Evolutionary conservation across 2,888 invertebrate genomes (phyloP).

Genomic region (Mongoloraphidia duomilia): DNA sequence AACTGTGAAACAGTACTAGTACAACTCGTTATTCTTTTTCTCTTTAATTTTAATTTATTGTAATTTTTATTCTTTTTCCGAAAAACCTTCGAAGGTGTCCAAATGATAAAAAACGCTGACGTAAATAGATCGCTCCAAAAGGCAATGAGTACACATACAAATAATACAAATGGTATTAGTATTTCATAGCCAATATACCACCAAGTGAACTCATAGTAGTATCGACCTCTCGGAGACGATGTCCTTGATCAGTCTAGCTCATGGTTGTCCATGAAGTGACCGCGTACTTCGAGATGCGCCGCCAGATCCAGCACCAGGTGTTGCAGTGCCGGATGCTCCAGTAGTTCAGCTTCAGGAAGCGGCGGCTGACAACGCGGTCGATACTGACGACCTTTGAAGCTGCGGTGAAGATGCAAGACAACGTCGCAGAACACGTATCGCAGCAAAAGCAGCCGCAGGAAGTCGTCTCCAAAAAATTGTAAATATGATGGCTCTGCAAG

Average conservation of each 20-base stretch:
- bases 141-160: constrained; percentile 8
- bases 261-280: constrained; percentile 48
- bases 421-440: constrained; percentile 91
- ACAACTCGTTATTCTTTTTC: too few relatives aligned
- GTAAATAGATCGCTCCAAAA: constrained; percentile 8
- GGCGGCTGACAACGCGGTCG: constrained; percentile 75
- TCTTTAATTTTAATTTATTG: too few relatives aligned
- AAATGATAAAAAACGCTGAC: constrained; percentile 8
- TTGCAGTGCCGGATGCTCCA: constrained; percentile 69
- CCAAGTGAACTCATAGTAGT: constrained; percentile 8
- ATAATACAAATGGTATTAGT: constrained; percentile 7
- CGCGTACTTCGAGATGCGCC: constrained; percentile 66
- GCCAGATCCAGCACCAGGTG: constrained; percentile 74
- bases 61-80: constrained; percentile 2
- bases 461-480: constrained; percentile 90
- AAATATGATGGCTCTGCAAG: constrained; percentile 51
- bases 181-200: constrained; percentile 8
- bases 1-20: too few relatives aligned
- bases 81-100: constrained; percentile 8
- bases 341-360: constrained; percentile 72
- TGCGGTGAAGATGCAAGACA: constrained; percentile 74
- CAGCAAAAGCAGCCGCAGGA: constrained; percentile 72
- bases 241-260: constrained; percentile 48
- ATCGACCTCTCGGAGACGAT: constrained; percentile 22
- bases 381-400: constrained; percentile 70